A percentile compares a stretch with the other conserved stretches of the same genome.
Conservation (phyloP, 2,113 vertebrate species). For the Corythornis vintsioides region DNA sequence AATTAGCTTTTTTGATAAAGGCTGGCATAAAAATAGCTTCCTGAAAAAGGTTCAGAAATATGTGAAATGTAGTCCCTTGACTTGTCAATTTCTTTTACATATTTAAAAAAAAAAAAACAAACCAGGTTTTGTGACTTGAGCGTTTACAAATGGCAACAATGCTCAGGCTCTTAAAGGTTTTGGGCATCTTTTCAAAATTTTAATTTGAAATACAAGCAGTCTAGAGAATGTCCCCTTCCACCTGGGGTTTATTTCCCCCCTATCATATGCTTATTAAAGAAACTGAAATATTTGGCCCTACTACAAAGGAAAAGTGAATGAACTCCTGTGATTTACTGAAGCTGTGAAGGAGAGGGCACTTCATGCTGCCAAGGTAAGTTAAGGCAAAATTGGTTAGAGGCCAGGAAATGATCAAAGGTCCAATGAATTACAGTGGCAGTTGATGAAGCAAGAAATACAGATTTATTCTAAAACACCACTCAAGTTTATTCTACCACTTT, state of each 20-base stretch:
- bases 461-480: neutral
- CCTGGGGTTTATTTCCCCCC: neutral
- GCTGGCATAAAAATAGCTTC: neutral
- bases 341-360: neutral
- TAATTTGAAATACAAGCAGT: neutral
- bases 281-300: neutral
- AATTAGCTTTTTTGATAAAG: neutral
- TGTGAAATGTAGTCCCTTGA: neutral
- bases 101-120: neutral
- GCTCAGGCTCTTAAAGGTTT: neutral
- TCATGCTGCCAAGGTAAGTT: neutral
- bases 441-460: neutral
- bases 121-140: neutral
- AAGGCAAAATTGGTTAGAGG: neutral
- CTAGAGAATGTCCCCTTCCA: neutral
- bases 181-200: neutral
- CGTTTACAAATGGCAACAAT: neutral
- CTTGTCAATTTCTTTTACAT: neutral
- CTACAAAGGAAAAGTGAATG: neutral
- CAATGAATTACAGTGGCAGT: neutral
- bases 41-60: neutral
- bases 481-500: neutral
- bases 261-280: neutral
- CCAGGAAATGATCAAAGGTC: neutral
- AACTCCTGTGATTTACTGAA: neutral